Conservation (phyloP, 2,888 invertebrate species). For the Philonicus albiceps region DNA sequence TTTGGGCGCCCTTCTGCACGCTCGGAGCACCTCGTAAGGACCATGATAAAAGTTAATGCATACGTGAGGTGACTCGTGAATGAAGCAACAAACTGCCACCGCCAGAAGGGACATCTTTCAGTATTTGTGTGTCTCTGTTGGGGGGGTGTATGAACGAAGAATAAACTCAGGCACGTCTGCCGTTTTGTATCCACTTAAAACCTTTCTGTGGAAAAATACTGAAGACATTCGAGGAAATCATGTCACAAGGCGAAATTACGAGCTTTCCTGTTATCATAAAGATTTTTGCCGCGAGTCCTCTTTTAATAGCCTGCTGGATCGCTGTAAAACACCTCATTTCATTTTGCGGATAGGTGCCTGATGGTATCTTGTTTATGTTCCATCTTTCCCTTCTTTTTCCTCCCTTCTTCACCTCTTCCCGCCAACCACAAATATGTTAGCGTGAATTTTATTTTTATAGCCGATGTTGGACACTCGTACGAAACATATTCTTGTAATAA, state of each 20-base stretch:
- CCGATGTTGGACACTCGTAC: neutral
- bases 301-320: constrained; percentile 39
- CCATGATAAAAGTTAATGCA: constrained; percentile 36
- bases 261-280: constrained; percentile 16
- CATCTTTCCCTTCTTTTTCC: neutral
- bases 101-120: neutral
- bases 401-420: neutral
- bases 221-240: constrained; percentile 24
- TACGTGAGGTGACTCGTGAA: constrained; percentile 37
- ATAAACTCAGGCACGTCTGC: neutral
- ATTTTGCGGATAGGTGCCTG: neutral
- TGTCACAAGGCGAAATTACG: constrained; percentile 27
- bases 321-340: constrained; percentile 48
- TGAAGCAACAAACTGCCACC: neutral
- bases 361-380: constrained; percentile 30
- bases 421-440: neutral
- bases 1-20: neutral
- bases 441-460: neutral
- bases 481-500: neutral
- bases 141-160: neutral
- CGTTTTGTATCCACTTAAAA: constrained; percentile 37
- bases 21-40: constrained; percentile 1
- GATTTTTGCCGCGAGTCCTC: constrained; percentile 22
- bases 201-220: neutral
- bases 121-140: neutral